Conservation (phyloP, 2,113 vertebrate genomes). For the Mormyrus lacerda region DNA sequence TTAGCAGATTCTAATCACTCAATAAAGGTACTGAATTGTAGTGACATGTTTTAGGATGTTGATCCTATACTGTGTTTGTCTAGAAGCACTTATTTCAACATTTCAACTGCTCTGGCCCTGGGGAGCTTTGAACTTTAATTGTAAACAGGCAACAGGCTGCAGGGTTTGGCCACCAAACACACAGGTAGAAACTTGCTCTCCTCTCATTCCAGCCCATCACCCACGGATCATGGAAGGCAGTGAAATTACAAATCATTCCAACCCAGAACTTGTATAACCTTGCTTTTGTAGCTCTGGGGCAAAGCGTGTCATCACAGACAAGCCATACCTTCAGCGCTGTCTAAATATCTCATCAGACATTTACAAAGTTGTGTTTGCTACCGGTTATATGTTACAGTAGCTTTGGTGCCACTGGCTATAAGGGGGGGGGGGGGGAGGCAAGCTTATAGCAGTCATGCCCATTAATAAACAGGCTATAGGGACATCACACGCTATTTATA, state of each 20-base stretch:
- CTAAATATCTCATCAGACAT: background rate
- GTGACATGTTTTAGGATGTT: slow-evolving; percentile 27
- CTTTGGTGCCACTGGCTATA: background rate
- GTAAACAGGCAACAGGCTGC: slow-evolving; percentile 9
- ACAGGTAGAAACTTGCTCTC: slow-evolving; percentile 4
- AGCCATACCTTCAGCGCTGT: background rate
- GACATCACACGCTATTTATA: slow-evolving; percentile 13
- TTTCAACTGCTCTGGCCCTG: slow-evolving; percentile 7
- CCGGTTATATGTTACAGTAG: background rate
- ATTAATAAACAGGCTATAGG: background rate
- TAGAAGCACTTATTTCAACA: background rate
- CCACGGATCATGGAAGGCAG: background rate
- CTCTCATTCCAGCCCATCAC: slow-evolving; percentile 7
- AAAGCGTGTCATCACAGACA: background rate
- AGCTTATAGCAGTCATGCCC: background rate
- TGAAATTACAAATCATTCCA: background rate
- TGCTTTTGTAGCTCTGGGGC: background rate
- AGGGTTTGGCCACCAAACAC: background rate
- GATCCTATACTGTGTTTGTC: slow-evolving; percentile 37
- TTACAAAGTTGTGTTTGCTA: background rate
- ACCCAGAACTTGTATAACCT: background rate
- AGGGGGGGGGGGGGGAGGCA: background rate
- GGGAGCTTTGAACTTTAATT: background rate
- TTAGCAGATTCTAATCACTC: background rate
- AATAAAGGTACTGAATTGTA: slow-evolving; percentile 30